Percentiles rank a stretch among this genome's conserved stretches.
phyloP scores from a whole-genome alignment of 2,113 vertebrate species.

The Coracopsis vasa region DNA sequence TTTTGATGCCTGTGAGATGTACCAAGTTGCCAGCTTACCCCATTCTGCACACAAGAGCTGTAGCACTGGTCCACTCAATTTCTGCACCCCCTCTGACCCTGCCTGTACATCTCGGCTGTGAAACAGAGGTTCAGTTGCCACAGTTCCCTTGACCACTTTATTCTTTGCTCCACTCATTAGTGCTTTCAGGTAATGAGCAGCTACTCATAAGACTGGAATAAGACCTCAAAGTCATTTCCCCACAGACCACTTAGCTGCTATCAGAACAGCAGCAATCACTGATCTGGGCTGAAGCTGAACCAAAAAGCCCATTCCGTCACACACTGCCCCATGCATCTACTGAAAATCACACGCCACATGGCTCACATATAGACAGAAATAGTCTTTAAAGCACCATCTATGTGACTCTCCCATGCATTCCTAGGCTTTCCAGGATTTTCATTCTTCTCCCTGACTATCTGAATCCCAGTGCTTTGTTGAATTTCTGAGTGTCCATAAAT shows the following conservation, averaged over 20 bases:
- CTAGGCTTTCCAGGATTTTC: constrained; percentile 9
- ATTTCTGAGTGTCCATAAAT: not conserved
- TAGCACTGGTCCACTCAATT: not conserved
- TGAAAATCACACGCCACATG: not conserved
- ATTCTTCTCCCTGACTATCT: not conserved
- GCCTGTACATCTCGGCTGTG: not conserved
- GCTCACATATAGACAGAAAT: not conserved
- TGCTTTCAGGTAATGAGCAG: not conserved
- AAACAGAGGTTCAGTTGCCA: not conserved
- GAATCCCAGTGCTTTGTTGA: not conserved
- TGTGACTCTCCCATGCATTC: not conserved
- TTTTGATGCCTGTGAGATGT: not conserved
- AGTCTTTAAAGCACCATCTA: not conserved
- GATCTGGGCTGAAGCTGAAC: not conserved
- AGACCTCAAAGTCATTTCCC: not conserved
- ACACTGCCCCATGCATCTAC: not conserved
- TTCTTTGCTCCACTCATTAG: not conserved
- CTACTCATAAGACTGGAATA: not conserved
- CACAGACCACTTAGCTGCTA: not conserved
- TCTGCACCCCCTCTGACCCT: not conserved
- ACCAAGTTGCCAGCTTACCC: not conserved
- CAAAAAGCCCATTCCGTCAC: constrained; percentile 10
- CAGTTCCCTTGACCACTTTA: not conserved
- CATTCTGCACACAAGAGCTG: not conserved
- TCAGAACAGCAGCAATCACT: not conserved